A percentile compares a stretch with the other conserved stretches of the same genome.
These are phyloP conservation scores for Choloepus hoffmanni DNA, from an alignment of 2,113 vertebrate species.

Conservation along the genomic window DNA sequence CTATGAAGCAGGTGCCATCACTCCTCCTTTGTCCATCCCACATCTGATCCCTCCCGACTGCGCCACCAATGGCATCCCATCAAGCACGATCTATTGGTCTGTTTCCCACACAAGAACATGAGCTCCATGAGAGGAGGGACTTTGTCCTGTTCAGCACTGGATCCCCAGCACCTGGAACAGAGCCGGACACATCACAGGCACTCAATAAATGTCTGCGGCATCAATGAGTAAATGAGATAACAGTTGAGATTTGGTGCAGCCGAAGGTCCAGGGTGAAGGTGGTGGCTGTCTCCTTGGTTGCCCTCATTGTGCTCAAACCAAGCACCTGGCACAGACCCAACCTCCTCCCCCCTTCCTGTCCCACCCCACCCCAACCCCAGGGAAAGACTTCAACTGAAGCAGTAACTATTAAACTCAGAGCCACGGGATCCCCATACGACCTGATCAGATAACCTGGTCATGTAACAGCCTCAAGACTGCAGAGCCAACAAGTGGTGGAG, in stretches of 20 bases:
- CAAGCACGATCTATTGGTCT: rapidly evolving
- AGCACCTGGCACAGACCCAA: not conserved
- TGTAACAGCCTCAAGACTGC: not conserved
- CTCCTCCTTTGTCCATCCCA: rapidly evolving
- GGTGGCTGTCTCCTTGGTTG: not conserved
- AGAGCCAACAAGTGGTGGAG: not conserved
- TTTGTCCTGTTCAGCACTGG: not conserved
- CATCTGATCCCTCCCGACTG: no score
- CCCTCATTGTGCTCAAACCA: rapidly evolving
- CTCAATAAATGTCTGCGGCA: rapidly evolving
- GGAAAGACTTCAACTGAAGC: not conserved
- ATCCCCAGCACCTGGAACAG: not conserved
- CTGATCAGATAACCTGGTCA: not conserved
- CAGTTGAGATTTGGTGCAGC: not conserved
- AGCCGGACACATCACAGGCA: rapidly evolving
- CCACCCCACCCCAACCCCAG: no score
- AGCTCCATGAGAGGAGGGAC: not conserved
- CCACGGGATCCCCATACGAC: not conserved
- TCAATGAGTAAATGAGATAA: no score
- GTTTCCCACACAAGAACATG: not conserved
- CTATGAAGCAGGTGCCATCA: rapidly evolving
- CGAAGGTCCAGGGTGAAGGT: rapidly evolving
- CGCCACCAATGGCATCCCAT: not conserved
- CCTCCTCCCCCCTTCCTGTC: not conserved
- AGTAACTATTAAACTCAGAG: not conserved